phyloP scores from a whole-genome alignment of 1,140 invertebrate species.

The Diploscapter pachys region DNA sequence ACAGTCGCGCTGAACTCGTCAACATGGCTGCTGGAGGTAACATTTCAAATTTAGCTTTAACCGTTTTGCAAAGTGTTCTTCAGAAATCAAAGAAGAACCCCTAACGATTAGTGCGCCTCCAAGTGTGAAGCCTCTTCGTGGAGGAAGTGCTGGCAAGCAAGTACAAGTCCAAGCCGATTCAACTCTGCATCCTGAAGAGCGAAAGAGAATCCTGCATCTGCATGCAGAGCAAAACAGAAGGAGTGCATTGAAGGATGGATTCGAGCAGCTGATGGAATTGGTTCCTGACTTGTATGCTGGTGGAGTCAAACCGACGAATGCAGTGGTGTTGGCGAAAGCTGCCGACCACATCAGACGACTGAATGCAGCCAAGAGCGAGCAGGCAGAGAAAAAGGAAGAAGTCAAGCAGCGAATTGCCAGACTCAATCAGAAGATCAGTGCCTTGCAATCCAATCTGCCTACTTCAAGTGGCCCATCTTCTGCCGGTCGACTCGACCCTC shows the following conservation, averaged over 20 bases:
- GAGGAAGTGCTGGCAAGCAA: background rate
- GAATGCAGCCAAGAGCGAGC: slow-evolving; percentile 13
- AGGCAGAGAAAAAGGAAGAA: slow-evolving; percentile 14
- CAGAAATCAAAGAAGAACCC: slow-evolving; percentile 13
- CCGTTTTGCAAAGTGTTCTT: too few species aligned
- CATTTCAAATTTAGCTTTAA: too few species aligned
- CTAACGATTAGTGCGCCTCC: slow-evolving; percentile 21
- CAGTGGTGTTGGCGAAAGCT: slow-evolving; percentile 38
- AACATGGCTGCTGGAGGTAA: too few species aligned
- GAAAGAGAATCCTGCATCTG: slow-evolving; percentile 72
- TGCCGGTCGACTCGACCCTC: slow-evolving; percentile 16
- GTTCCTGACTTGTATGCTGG: slow-evolving; percentile 38
- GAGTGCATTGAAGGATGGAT: slow-evolving; percentile 68
- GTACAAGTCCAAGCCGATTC: slow-evolving; percentile 48
- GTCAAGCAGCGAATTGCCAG: slow-evolving; percentile 31
- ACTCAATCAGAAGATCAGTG: slow-evolving; percentile 28
- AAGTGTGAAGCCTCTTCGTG: slow-evolving; percentile 21
- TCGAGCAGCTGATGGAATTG: slow-evolving; percentile 42
- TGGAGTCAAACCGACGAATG: slow-evolving; percentile 40
- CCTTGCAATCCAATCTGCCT: slow-evolving; percentile 27
- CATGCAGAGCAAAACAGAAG: slow-evolving; percentile 95
- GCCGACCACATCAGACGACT: slow-evolving; percentile 35
- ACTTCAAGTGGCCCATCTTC: slow-evolving; percentile 17
- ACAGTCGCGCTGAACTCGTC: too few species aligned
- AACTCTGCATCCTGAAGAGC: slow-evolving; percentile 55